Evolutionary conservation across 2,888 invertebrate species (phyloP).

Genomic region (Steinernema carpocapsae): DNA sequence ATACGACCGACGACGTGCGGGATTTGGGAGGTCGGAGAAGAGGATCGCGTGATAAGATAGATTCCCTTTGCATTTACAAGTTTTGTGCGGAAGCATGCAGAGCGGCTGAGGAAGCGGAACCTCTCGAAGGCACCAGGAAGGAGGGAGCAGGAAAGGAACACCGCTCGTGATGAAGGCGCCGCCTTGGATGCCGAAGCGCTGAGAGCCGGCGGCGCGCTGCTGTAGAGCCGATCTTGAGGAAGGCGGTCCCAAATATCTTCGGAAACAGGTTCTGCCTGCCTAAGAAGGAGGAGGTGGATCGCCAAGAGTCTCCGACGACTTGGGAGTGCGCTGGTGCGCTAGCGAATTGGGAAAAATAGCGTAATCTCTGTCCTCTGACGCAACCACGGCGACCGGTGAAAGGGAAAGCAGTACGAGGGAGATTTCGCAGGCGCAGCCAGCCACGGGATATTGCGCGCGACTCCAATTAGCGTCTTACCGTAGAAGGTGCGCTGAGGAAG

Average conservation of each 20-base stretch:
- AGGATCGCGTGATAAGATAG: conserved; percentile 30
- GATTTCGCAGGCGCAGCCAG: not conserved
- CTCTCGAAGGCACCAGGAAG: not conserved
- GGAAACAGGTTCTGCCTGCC: conserved; percentile 3
- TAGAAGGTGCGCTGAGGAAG: conserved; percentile 8
- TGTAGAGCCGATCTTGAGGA: conserved; percentile 31
- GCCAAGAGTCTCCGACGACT: conserved; percentile 25
- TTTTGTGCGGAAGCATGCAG: not conserved
- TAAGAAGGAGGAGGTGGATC: conserved; percentile 24
- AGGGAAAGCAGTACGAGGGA: not conserved
- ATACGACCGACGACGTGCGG: not conserved
- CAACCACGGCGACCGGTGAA: conserved; percentile 2
- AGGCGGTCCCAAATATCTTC: conserved; percentile 18
- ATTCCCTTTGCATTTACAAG: not conserved
- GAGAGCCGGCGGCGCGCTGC: conserved; percentile 1
- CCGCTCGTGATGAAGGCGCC: conserved; percentile 25
- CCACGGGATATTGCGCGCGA: conserved; percentile 17
- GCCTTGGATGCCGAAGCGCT: conserved; percentile 30
- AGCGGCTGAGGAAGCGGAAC: not conserved
- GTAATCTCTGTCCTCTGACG: conserved; percentile 12
- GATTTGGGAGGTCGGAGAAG: conserved; percentile 24
- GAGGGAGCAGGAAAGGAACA: conserved; percentile 4
- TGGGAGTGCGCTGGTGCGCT: conserved; percentile 10
- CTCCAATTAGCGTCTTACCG: conserved; percentile 32
- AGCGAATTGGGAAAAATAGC: conserved; percentile 11